Base-by-base conservation (phyloP, 2,888 invertebrate species). In the Chaitophorus viminalis region DNA sequence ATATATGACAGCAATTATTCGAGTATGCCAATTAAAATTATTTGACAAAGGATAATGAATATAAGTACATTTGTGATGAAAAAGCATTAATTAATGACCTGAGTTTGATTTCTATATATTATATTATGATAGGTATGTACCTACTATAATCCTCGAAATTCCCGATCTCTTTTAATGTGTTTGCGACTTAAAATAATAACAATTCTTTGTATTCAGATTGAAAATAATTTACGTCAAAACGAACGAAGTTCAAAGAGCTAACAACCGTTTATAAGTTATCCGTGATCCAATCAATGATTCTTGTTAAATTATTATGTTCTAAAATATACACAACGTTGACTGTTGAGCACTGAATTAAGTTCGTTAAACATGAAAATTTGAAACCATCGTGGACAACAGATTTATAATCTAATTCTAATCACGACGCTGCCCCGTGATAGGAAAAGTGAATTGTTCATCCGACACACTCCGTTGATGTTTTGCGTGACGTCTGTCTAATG, bases 361-460 rank as follows among this genome's bases (percentile, higher is more conserved):
- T 82, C 17, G 54, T 36, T 36, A 17, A 54, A 52, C 25, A 83
- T 65, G 17, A 60, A 29, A 83, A 65, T 75, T 39, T 14, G n/a
- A 36, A 17, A 79, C 65, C 21, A 18, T 65, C 33, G 60, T 36
- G 3, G 36, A 14, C 75, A 4, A 39, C 18, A 39, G 60, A 74
- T 65, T 39, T 65, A 31, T 65, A 75, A 75, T 75, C 36, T n/a
- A 75, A 83, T 75, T 75, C 36, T n/a, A 75, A 83, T 75, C 36
- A 60, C 1, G 6, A 8, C 4, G 60, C 21, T 60, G 60, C 21
- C 6, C 60, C 29, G 39, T 14, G 5, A 75, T 60, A 39, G 83
- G 83, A 83, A 83, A 83, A 83, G 83, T 39, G 39, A 83, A 75
- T 25, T 54, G n/a, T 36, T 79, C 36, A n/a, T 86, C 86, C 72